phyloP scores from a whole-genome alignment of 2,888 invertebrate genomes.

The Clitarchus hookeri region DNA sequence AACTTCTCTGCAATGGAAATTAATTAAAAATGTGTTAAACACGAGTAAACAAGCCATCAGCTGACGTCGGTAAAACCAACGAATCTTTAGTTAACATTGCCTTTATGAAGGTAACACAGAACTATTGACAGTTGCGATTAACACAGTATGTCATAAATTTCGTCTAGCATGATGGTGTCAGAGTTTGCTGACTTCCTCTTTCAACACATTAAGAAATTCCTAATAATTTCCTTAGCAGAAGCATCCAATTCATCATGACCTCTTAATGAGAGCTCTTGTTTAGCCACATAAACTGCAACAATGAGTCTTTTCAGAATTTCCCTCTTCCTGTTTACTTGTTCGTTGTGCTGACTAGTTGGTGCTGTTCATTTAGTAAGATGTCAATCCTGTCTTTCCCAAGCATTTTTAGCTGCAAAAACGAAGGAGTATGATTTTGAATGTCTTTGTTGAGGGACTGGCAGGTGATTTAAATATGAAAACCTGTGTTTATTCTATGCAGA shows the following conservation, averaged over 20 bases:
- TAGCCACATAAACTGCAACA: constrained; percentile 11
- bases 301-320: neutral
- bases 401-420: no score
- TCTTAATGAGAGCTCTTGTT: no score
- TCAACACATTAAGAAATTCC: no score
- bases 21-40: constrained; percentile 45
- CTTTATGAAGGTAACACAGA: constrained; percentile 46
- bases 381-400: no score
- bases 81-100: constrained; percentile 47
- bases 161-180: constrained; percentile 23
- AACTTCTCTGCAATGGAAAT: no score
- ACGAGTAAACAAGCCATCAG: constrained; percentile 43
- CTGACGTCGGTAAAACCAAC: constrained; percentile 48
- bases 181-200: neutral
- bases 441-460: no score
- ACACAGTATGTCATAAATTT: constrained; percentile 48
- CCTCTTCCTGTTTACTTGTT: neutral
- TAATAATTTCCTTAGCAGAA: no score
- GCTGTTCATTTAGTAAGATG: no score
- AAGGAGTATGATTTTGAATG: no score
- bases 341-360: neutral
- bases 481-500: no score
- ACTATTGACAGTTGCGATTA: constrained; percentile 48
- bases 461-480: no score
- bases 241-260: no score